Base-by-base conservation (phyloP, 2,113 vertebrate genomes). In the Gambusia holbrooki region DNA sequence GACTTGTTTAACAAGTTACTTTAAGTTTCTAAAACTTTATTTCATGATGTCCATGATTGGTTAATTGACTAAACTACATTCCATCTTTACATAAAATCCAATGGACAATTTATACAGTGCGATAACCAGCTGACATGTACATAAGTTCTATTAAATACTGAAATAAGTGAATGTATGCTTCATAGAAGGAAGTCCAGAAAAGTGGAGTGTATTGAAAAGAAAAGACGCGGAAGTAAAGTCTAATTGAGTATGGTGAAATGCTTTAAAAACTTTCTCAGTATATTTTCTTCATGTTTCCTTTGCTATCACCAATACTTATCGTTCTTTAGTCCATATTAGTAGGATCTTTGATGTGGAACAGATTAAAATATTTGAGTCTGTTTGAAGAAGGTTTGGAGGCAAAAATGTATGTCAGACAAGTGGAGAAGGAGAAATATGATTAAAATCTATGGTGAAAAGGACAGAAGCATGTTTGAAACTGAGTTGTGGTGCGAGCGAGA, bases 121-220 rank as follows among this genome's bases (percentile, higher is more conserved):
- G 91, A 92, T 93, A 92, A 87, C 73, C 60, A 62, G n/a, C 84
- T 63, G 83, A 78, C 73, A 74, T 71, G 71, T 86, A 76, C 85
- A 82, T 86, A 77, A 74, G 78, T 78, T 86, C 69, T 75, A 90
- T 83, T 63, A 51, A 84, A 68, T 84, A 79, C 71, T 80, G 79
- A 81, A 40, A 17, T 3, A 77, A 85, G 78, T 86, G 87, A 92
- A 93, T 91, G 89, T 88, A 85, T 60, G 65, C 40, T 84, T 88
- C 76, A 80, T 66, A 75, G 79, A 73, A 66, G 75, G 71, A 81
- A 70, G 65, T 66, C 68, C 25, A 66, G 42, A 62, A 54, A 61
- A 61, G 64, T 67, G 42, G 61, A 77, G 40, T 12, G 66, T 62
- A 67, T 66, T 62, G 48, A 9, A 25, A 15, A n/a, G 48, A 30